Percentiles rank a stretch among this genome's conserved stretches.
Evolutionary conservation across 2,888 invertebrate genomes (phyloP).

Genomic region (Drosophila merina): DNA sequence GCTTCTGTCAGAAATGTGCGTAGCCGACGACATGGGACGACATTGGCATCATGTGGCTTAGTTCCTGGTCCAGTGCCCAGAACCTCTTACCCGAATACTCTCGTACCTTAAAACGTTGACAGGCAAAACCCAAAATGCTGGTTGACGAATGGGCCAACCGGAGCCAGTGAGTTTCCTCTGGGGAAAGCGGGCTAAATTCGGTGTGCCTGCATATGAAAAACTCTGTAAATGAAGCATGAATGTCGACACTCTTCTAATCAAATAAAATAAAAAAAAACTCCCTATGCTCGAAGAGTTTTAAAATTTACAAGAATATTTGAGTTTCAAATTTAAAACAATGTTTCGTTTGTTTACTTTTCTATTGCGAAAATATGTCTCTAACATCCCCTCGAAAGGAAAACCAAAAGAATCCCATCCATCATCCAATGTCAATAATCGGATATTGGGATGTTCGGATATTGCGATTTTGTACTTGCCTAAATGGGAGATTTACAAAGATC

Average conservation of each 20-base stretch:
- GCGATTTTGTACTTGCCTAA: constrained; percentile 6
- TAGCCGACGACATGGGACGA: constrained; percentile 68
- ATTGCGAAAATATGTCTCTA: constrained; percentile 27
- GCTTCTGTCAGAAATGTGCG: constrained; percentile 83
- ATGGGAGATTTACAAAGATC: constrained; percentile 25
- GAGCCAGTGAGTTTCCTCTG: constrained; percentile 41
- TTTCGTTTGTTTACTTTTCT: background rate
- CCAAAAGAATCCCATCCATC: constrained; percentile 67
- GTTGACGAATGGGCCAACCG: constrained; percentile 67
- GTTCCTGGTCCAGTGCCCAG: constrained; percentile 34
- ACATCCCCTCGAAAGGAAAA: constrained; percentile 55
- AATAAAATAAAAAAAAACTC: constrained; percentile 11
- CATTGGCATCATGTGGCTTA: constrained; percentile 54
- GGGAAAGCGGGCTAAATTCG: constrained; percentile 41
- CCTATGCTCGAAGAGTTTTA: background rate
- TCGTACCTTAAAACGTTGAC: constrained; percentile 57
- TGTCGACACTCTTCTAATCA: constrained; percentile 56
- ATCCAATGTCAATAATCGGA: constrained; percentile 69
- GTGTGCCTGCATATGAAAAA: constrained; percentile 51
- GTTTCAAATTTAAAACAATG: background rate
- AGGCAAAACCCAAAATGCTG: constrained; percentile 60
- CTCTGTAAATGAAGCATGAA: constrained; percentile 62
- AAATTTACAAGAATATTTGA: background rate
- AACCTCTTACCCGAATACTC: constrained; percentile 39
- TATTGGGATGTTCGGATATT: constrained; percentile 2